A percentile compares a stretch with the other conserved stretches of the same genome.
Evolutionary conservation across 2,797 vertebrate genomes (phyloP).

Genomic region (Telmatherina bonti): DNA sequence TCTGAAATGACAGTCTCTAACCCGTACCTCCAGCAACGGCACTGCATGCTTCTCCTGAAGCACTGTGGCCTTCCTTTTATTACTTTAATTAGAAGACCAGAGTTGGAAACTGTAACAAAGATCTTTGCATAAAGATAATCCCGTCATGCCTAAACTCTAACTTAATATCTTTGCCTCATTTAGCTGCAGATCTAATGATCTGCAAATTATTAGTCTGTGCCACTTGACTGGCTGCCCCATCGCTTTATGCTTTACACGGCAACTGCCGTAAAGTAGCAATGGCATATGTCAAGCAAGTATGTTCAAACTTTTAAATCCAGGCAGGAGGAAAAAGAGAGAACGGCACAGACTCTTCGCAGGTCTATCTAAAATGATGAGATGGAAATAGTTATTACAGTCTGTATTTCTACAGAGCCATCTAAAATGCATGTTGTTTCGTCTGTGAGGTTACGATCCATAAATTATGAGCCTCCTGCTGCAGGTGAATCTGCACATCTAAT

Average conservation of each 20-base stretch:
- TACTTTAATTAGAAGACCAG: background rate
- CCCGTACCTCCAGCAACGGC: no score
- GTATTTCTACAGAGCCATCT: background rate
- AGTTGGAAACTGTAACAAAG: background rate
- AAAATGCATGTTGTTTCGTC: background rate
- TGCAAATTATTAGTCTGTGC: background rate
- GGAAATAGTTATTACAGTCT: background rate
- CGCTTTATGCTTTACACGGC: background rate
- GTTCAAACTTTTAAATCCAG: background rate
- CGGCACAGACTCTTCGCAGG: background rate
- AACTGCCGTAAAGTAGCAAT: background rate
- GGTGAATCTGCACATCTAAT: background rate
- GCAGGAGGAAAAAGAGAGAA: background rate
- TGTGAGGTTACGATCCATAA: background rate
- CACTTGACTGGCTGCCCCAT: background rate
- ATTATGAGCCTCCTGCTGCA: background rate
- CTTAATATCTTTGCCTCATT: background rate
- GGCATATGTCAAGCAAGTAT: background rate
- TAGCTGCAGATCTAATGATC: background rate
- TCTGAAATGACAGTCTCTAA: background rate
- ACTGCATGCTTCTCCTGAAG: no score
- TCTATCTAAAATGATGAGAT: background rate
- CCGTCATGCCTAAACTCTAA: background rate
- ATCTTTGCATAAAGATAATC: background rate
- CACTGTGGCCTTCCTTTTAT: background rate